phyloP scores from a whole-genome alignment of 1,140 invertebrate species.

The Trichonephila clavata region DNA sequence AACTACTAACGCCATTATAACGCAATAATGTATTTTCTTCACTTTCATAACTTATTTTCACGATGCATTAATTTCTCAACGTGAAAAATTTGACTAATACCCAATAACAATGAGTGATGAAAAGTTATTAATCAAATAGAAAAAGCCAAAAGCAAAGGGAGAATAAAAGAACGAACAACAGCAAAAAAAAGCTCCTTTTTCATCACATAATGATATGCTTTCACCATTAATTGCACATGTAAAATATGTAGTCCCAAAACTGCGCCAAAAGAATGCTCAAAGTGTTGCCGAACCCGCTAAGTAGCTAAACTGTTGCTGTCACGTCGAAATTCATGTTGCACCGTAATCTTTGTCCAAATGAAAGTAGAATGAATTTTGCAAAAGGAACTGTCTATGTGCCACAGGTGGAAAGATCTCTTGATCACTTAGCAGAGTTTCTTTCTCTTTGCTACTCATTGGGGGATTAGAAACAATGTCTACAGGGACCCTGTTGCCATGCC shows the following conservation, averaged over 20 bases:
- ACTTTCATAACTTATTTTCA: too few species aligned
- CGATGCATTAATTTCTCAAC: too few species aligned
- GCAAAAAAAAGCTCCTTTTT: too few species aligned
- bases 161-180: too few species aligned
- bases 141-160: too few species aligned
- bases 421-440: slow-evolving; percentile 28
- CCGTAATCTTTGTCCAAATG: background rate
- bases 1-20: too few species aligned
- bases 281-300: background rate
- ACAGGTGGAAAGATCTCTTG: slow-evolving; percentile 53
- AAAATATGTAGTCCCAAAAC: background rate
- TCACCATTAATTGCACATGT: background rate
- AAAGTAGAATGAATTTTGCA: slow-evolving; percentile 45
- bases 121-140: too few species aligned
- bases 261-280: background rate
- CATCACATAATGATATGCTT: background rate
- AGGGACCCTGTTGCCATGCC: slow-evolving; percentile 49
- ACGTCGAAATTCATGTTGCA: too few species aligned
- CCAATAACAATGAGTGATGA: too few species aligned
- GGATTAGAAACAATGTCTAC: slow-evolving; percentile 34
- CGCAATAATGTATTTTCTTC: too few species aligned
- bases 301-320: background rate
- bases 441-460: slow-evolving; percentile 51
- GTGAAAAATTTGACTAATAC: too few species aligned
- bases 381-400: slow-evolving; percentile 30